These are phyloP conservation scores for Gymnobelideus leadbeateri DNA, from an alignment of 2,113 vertebrate genomes.

Conservation along the genomic window DNA sequence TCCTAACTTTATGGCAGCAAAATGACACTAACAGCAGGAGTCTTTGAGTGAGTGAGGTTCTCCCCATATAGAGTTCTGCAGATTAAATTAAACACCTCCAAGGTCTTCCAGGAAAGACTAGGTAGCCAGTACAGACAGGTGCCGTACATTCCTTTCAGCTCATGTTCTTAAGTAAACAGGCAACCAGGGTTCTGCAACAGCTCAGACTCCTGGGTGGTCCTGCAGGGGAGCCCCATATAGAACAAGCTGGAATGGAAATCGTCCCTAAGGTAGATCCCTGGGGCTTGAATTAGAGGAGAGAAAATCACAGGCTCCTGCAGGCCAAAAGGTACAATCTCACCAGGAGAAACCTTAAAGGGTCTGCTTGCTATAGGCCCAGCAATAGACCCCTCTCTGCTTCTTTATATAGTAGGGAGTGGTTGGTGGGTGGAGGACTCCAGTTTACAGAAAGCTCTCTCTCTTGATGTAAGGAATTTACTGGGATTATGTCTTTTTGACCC, in stretches of 20 bases:
- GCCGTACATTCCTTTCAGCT: constrained; percentile 67
- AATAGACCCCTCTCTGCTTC: background rate
- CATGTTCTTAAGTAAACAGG: constrained; percentile 79
- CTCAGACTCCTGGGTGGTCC: constrained; percentile 71
- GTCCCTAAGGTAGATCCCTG: constrained; percentile 17
- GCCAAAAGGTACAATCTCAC: constrained; percentile 20
- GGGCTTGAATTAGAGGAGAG: constrained; percentile 29
- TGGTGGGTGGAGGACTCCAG: background rate
- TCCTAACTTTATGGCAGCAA: constrained; percentile 67
- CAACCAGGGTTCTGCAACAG: constrained; percentile 43
- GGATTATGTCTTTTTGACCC: background rate
- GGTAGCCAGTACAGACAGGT: constrained; percentile 75
- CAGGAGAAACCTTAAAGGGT: background rate
- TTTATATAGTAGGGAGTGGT: background rate
- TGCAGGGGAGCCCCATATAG: constrained; percentile 15
- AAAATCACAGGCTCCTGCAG: background rate
- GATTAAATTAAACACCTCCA: constrained; percentile 80
- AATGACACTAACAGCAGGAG: constrained; percentile 33
- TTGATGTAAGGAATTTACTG: background rate
- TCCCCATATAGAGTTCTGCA: constrained; percentile 63
- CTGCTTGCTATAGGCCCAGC: background rate
- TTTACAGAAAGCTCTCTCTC: background rate
- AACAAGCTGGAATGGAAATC: background rate
- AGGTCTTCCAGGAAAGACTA: constrained; percentile 58
- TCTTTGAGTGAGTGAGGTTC: constrained; percentile 62